Evolutionary conservation across 2,113 vertebrate species (phyloP).

Genomic region (Gadus chalcogrammus): DNA sequence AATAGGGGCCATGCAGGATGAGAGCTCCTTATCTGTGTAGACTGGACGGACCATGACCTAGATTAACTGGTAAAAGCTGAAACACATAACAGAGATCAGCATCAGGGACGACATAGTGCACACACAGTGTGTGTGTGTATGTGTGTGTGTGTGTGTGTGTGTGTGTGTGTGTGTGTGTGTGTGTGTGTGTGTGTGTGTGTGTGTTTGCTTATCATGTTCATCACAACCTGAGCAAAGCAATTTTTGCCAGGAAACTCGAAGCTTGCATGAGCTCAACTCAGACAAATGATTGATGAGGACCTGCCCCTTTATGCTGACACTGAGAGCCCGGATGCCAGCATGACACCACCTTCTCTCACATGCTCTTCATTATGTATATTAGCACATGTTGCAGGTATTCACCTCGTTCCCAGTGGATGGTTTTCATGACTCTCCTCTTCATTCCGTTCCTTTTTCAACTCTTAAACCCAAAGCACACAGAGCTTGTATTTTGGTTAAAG

Average conservation of each 20-base stretch:
- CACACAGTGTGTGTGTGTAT: too few relatives aligned
- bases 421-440: too few relatives aligned
- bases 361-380: not conserved
- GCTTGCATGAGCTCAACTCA: constrained; percentile 14
- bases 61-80: constrained; percentile 54
- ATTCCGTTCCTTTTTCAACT: too few relatives aligned
- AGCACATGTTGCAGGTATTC: too few relatives aligned
- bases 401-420: too few relatives aligned
- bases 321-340: constrained; percentile 14
- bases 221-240: constrained; percentile 14
- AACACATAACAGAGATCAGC: constrained; percentile 29
- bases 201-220: constrained; percentile 3
- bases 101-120: constrained; percentile 46
- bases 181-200: too few relatives aligned
- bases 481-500: too few relatives aligned
- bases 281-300: constrained; percentile 29
- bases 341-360: constrained; percentile 2
- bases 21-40: constrained; percentile 50
- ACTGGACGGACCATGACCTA: constrained; percentile 25
- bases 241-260: constrained; percentile 36
- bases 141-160: too few relatives aligned
- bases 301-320: constrained; percentile 9
- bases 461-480: too few relatives aligned
- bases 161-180: too few relatives aligned
- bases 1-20: constrained; percentile 39